Conservation (phyloP, 2,888 invertebrate genomes). For the Steinernema scapterisci region DNA sequence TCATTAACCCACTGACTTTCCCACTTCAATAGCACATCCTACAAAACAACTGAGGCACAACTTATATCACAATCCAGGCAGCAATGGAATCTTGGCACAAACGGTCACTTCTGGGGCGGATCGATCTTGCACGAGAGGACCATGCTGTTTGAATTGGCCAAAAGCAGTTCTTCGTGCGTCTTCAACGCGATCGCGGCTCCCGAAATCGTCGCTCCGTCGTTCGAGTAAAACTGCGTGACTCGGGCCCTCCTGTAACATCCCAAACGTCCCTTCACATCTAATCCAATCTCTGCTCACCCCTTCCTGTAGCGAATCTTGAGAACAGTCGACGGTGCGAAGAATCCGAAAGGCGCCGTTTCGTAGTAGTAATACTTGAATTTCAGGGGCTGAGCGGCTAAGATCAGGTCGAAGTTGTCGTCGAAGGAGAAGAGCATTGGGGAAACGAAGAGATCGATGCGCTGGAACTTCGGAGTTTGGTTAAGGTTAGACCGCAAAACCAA, state of each 20-base stretch:
- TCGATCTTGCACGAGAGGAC: not conserved
- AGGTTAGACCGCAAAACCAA: not conserved
- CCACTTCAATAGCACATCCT: not conserved
- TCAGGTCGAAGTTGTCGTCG: constrained; percentile 19
- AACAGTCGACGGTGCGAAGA: constrained; percentile 38
- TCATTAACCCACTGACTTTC: no score
- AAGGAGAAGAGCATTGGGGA: constrained; percentile 20
- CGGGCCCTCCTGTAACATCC: not conserved
- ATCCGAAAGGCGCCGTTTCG: constrained; percentile 35
- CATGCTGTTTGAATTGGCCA: constrained; percentile 22
- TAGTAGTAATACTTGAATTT: constrained; percentile 38
- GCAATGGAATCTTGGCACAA: not conserved
- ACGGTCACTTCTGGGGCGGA: not conserved
- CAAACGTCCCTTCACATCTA: not conserved
- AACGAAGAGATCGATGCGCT: constrained; percentile 16
- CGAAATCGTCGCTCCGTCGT: constrained; percentile 44
- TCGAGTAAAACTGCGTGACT: constrained; percentile 39
- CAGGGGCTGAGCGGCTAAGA: constrained; percentile 40
- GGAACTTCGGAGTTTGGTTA: not conserved
- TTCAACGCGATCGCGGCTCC: constrained; percentile 37
- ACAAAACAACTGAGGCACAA: no score
- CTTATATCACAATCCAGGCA: not conserved
- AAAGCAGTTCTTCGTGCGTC: not conserved
- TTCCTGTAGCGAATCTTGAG: constrained; percentile 32
- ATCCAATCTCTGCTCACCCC: not conserved